Evolutionary conservation across 2,113 vertebrate genomes (phyloP).

Genomic region (Myotis brandtii): DNA sequence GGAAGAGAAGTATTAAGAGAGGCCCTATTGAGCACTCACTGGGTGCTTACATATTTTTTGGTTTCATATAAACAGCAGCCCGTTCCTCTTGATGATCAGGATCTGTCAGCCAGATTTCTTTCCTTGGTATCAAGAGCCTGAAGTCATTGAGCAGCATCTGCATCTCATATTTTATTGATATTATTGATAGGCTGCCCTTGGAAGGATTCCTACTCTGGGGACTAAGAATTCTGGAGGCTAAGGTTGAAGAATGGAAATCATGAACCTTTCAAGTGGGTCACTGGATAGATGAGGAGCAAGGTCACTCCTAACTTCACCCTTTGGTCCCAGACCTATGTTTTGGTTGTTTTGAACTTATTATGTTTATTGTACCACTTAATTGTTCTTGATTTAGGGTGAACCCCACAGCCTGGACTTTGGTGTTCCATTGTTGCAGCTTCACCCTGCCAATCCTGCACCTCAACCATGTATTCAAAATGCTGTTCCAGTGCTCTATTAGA

Average conservation of each 20-base stretch:
- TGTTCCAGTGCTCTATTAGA: background rate
- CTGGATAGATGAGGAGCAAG: background rate
- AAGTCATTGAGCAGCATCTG: background rate
- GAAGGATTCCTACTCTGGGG: background rate
- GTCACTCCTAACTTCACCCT: background rate
- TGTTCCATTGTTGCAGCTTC: background rate
- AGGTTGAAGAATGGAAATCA: background rate
- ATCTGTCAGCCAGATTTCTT: background rate
- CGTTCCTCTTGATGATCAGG: background rate
- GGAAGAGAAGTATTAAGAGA: background rate
- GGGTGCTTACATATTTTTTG: background rate
- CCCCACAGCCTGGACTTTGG: background rate
- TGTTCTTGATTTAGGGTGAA: background rate
- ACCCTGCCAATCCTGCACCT: background rate
- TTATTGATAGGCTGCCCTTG: background rate
- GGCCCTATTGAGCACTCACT: background rate
- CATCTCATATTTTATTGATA: background rate
- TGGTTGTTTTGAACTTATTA: background rate
- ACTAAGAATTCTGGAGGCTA: background rate
- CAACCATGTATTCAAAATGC: background rate
- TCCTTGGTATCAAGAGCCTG: background rate
- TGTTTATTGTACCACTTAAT: background rate
- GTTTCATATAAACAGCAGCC: background rate
- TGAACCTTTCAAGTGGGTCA: background rate
- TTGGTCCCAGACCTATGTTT: background rate